Evolutionary conservation across 92 coral and sea anemone species (phyloP).

Genomic region (Galaxea fascicularis): DNA sequence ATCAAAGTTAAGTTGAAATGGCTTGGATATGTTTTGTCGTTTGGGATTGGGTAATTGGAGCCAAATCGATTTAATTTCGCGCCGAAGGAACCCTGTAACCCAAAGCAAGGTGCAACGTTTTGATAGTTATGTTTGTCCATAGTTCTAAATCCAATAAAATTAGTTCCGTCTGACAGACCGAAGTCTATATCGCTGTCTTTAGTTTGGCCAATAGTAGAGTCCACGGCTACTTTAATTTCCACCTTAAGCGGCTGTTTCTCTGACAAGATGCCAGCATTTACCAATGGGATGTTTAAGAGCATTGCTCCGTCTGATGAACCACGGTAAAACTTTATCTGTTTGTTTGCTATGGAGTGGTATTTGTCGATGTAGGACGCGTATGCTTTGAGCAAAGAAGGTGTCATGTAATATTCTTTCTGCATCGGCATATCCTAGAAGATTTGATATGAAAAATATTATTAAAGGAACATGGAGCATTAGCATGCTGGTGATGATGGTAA

Average conservation of each 20-base stretch:
- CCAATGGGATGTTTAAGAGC: neutral
- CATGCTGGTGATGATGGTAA: no score
- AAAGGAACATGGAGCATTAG: no score
- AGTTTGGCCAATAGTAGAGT: neutral
- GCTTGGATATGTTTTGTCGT: neutral
- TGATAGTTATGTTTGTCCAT: neutral
- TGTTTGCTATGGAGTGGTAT: conserved; percentile 8
- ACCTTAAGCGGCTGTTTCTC: neutral
- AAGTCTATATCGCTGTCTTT: neutral
- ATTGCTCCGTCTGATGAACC: conserved; percentile 6
- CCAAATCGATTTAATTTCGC: neutral
- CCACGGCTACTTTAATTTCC: neutral
- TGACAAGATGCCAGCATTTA: neutral
- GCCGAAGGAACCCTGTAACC: neutral
- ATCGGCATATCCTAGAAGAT: neutral
- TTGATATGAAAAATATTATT: neutral
- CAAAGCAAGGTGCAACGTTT: neutral
- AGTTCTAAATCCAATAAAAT: neutral
- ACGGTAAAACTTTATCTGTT: conserved; percentile 43
- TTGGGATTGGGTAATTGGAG: neutral
- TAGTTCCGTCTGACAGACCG: neutral
- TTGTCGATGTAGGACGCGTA: conserved; percentile 33
- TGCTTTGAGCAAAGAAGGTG: conserved; percentile 28
- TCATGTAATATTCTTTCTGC: conserved; percentile 1
- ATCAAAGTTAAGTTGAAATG: neutral